A percentile compares a stretch with the other conserved stretches of the same genome.
These are phyloP conservation scores for Tortrix viridana DNA, from an alignment of 2,888 invertebrate species.

Conservation along the genomic window DNA sequence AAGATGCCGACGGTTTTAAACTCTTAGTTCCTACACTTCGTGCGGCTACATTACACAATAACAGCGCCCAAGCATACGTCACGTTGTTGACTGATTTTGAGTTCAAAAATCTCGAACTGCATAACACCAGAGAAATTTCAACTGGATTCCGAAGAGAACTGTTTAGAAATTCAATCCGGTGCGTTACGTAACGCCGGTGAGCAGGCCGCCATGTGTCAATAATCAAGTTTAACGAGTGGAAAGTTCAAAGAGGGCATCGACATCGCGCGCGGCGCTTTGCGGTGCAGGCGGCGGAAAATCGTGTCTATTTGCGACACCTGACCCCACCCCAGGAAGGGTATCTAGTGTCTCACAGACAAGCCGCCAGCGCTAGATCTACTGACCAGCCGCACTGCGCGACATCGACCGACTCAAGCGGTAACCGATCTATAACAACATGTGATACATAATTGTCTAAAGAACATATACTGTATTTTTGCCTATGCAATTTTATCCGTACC, in stretches of 20 bases:
- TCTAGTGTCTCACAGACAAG: slow-evolving; percentile 22
- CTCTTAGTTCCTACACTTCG: background rate
- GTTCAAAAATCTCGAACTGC: slow-evolving; percentile 14
- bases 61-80: background rate
- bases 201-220: slow-evolving; percentile 66
- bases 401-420: background rate
- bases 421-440: background rate
- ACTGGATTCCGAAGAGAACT: slow-evolving; percentile 36
- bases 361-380: background rate
- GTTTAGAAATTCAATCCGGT: slow-evolving; percentile 51
- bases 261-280: slow-evolving; percentile 65
- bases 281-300: slow-evolving; percentile 69
- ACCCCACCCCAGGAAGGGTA: slow-evolving; percentile 46
- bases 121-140: slow-evolving; percentile 32
- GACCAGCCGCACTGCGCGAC: background rate
- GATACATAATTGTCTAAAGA: background rate
- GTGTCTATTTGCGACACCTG: slow-evolving; percentile 62
- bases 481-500: background rate
- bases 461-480: background rate
- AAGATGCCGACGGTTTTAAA: slow-evolving; percentile 8
- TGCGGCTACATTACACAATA: background rate
- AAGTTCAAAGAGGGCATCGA: slow-evolving; percentile 76
- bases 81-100: background rate
- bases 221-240: slow-evolving; percentile 78
- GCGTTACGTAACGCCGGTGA: slow-evolving; percentile 61